phyloP scores from a whole-genome alignment of 2,888 invertebrate species.

The Heliothis peltigera region DNA sequence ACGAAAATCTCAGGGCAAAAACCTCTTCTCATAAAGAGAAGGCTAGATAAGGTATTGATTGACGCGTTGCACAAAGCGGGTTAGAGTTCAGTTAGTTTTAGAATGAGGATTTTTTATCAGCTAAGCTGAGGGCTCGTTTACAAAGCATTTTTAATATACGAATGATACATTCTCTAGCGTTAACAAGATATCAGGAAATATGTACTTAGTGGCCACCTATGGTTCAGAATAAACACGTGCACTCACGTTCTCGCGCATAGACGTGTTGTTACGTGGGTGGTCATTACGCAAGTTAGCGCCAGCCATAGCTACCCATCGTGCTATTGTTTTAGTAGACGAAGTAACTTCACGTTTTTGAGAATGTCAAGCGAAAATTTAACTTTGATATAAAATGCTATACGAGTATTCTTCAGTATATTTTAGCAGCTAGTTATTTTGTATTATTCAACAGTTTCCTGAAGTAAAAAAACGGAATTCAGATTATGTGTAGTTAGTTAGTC shows the following conservation, averaged over 20 bases:
- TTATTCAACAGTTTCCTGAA: no score
- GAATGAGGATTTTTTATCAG: no score
- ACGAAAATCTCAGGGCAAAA: neutral
- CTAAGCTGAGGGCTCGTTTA: no score
- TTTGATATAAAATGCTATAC: neutral
- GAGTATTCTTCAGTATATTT: no score
- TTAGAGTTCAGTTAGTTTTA: no score
- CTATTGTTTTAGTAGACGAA: neutral
- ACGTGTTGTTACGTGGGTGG: slow-evolving; percentile 55
- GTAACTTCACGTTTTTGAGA: neutral
- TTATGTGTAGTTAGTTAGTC: no score
- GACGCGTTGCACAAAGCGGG: no score
- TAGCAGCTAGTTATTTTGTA: no score
- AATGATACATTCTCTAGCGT: slow-evolving; percentile 21
- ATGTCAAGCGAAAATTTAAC: neutral
- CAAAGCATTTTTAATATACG: neutral
- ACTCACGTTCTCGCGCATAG: slow-evolving; percentile 32
- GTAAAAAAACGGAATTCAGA: neutral
- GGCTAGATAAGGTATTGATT: neutral
- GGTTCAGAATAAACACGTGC: slow-evolving; percentile 5
- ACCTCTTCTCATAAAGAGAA: neutral
- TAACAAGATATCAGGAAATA: slow-evolving; percentile 19
- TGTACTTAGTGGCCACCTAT: slow-evolving; percentile 1
- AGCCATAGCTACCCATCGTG: slow-evolving; percentile 13
- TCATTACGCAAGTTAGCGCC: slow-evolving; percentile 52